phyloP scores from a whole-genome alignment of 2,888 invertebrate species.

The Encarsia formosa region DNA sequence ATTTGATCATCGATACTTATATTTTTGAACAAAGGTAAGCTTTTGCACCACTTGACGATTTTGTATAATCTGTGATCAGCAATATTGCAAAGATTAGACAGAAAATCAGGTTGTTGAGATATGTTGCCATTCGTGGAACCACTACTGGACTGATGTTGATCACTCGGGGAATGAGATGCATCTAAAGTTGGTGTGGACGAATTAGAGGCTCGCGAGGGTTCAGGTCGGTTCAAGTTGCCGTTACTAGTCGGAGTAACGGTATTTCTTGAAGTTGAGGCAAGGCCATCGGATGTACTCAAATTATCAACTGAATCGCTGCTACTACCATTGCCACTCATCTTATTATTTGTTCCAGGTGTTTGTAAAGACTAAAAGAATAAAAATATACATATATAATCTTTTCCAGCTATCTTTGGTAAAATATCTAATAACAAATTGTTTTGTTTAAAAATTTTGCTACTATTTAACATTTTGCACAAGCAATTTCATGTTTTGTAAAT shows the following conservation, averaged over 20 bases:
- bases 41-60: conserved; percentile 98
- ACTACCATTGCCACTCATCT: conserved; percentile 29
- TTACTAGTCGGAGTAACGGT: too few relatives aligned
- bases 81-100: conserved; percentile 87
- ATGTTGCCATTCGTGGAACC: conserved; percentile 29
- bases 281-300: conserved; percentile 5
- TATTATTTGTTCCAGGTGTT: conserved; percentile 8
- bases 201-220: conserved; percentile 11
- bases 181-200: conserved; percentile 21
- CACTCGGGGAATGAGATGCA: too few relatives aligned
- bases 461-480: too few relatives aligned
- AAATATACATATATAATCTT: too few relatives aligned
- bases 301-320: conserved; percentile 33
- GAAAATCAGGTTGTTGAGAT: conserved; percentile 67
- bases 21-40: conserved; percentile 91
- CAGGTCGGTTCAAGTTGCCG: background rate
- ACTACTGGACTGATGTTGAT: too few relatives aligned
- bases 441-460: too few relatives aligned
- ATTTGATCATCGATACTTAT: conserved; percentile 98
- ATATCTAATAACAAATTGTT: too few relatives aligned
- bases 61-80: conserved; percentile 94
- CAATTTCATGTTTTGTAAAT: too few relatives aligned
- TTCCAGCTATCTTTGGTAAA: background rate
- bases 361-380: conserved; percentile 9
- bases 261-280: too few relatives aligned